Evolutionary conservation across 35 echinoderm and acorn worm genomes (phyloP).

Genomic region (Heliocidaris tuberculata): DNA sequence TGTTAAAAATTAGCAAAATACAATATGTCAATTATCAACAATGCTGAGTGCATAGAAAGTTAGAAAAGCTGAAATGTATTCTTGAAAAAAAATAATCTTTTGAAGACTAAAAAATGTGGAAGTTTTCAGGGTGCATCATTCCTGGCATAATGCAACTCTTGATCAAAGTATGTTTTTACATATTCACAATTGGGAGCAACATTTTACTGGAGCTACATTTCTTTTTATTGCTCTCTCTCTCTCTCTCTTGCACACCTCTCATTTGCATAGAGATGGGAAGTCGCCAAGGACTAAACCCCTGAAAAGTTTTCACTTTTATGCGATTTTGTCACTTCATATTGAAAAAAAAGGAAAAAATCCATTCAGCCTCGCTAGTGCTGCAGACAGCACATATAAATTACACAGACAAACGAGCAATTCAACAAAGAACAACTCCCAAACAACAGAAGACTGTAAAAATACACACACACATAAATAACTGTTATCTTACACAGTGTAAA

Average conservation of each 20-base stretch:
- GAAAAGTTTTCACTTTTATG: not conserved
- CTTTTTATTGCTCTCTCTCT: too few species aligned
- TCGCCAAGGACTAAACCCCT: not conserved
- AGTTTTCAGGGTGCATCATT: not conserved
- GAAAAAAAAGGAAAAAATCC: not conserved
- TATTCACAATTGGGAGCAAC: too few species aligned
- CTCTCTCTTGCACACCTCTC: too few species aligned
- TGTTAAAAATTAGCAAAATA: not conserved
- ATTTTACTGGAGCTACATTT: too few species aligned
- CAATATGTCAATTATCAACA: not conserved
- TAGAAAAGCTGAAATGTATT: not conserved
- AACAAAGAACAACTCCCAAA: not conserved
- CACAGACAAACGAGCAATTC: not conserved
- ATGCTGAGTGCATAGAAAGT: not conserved
- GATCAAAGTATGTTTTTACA: not conserved
- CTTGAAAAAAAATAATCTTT: not conserved
- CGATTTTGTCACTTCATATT: not conserved
- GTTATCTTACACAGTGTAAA: conserved; percentile 1
- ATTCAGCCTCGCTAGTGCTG: not conserved
- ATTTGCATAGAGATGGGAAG: too few species aligned
- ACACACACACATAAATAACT: conserved; percentile 11
- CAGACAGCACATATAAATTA: not conserved
- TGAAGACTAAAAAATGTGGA: not conserved
- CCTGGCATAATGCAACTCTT: not conserved
- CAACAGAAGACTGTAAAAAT: not conserved